These are phyloP conservation scores for Psylliodes chrysocephalus DNA, from an alignment of 2,888 invertebrate species.

Conservation along the genomic window DNA sequence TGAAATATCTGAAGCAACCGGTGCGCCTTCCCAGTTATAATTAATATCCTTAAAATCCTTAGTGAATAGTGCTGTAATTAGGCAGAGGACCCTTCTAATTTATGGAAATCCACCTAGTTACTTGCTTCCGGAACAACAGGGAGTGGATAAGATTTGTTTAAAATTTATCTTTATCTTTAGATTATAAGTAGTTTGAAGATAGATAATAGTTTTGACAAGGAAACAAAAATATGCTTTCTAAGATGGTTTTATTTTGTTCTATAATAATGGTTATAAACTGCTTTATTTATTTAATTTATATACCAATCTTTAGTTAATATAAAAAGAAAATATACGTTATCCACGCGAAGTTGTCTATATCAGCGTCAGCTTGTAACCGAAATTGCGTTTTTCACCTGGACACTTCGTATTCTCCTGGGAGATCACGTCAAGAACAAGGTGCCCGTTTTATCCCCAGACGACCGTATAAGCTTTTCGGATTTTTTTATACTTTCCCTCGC, in stretches of 20 bases:
- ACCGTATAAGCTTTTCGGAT: conserved; percentile 3
- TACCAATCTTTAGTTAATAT: too few relatives aligned
- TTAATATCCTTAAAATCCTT: conserved; percentile 4
- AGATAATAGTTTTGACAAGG: too few relatives aligned
- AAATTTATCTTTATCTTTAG: not conserved
- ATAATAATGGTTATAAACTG: too few relatives aligned
- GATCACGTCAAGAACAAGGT: not conserved
- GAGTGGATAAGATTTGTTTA: not conserved
- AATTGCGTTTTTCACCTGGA: conserved; percentile 7
- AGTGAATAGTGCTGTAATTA: not conserved
- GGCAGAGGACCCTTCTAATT: not conserved
- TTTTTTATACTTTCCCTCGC: not conserved
- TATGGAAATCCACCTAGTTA: not conserved
- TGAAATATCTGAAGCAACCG: conserved; percentile 4
- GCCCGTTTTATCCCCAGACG: not conserved
- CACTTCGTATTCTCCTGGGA: not conserved
- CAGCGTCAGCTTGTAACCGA: not conserved
- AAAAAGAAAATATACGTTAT: too few relatives aligned
- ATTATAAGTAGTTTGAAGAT: too few relatives aligned
- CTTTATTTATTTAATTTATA: too few relatives aligned
- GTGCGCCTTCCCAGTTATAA: not conserved
- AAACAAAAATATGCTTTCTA: too few relatives aligned
- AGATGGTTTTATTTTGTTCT: too few relatives aligned
- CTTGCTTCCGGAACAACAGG: not conserved
- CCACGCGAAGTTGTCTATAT: too few relatives aligned